These are phyloP conservation scores for Halocaridina rubra DNA, from an alignment of 2,888 invertebrate genomes.

Conservation along the genomic window DNA sequence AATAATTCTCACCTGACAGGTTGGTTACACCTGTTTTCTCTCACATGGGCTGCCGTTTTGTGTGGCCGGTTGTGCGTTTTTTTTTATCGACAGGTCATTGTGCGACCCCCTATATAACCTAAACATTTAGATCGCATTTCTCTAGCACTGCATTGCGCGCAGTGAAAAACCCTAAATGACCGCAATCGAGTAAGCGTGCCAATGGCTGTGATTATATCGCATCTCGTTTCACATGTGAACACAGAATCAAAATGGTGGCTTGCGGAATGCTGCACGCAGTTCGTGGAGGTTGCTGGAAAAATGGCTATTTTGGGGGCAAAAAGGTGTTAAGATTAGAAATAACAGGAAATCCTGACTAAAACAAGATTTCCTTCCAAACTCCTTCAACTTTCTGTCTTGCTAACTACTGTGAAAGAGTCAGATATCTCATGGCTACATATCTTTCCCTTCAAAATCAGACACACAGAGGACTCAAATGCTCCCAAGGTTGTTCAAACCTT, in stretches of 20 bases:
- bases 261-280: constrained; percentile 22
- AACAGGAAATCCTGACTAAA: background rate
- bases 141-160: constrained; percentile 67
- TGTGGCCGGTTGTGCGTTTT: too few species aligned
- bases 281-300: constrained; percentile 27
- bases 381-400: too few species aligned
- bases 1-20: constrained; percentile 33
- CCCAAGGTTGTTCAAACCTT: too few species aligned
- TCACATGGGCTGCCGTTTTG: constrained; percentile 37
- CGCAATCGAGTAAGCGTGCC: background rate
- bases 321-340: constrained; percentile 34
- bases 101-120: constrained; percentile 57
- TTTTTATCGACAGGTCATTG: constrained; percentile 59
- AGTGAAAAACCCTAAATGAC: constrained; percentile 64
- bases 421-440: too few species aligned
- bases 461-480: too few species aligned
- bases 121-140: constrained; percentile 36
- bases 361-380: background rate
- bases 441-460: too few species aligned
- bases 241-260: constrained; percentile 26
- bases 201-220: too few species aligned
- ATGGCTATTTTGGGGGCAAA: constrained; percentile 37
- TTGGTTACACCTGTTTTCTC: background rate
- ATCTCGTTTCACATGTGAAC: too few species aligned
- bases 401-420: too few species aligned